Base-by-base conservation (phyloP, 23 tunicate species). In the Halocynthia roretzi region DNA sequence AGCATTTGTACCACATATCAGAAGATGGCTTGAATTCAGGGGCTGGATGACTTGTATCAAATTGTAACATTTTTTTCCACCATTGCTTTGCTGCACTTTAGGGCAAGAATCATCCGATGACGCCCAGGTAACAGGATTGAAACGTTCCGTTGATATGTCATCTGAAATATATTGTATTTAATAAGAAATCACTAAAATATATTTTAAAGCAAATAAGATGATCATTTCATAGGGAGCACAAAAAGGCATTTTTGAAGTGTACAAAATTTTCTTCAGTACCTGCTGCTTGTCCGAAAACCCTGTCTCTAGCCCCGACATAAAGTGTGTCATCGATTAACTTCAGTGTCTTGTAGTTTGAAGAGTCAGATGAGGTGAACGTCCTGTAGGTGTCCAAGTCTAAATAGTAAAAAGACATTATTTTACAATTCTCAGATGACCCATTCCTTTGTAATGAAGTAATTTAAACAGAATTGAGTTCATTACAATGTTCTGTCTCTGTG, bases 1-100 rank as follows among this genome's bases (percentile, higher is more conserved):
- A 54, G 78, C 55, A 74, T 74, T 56, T 7, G 62, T 74, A 6
- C 78, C 78, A 48, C 78, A 74, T 8, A 74, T 74, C 21, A 74
- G 62, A 7, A 74, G 64, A 54, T 74, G 78, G 56, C 64, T 74
- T 54, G 55, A 22, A 48, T 74, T 74, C 10, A 74, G 12, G 9
- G 55, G 78, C 31, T 54, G 64, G 14, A 74, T 50, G 22, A 74
- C 56, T 74, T 74, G 78, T 10, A 74, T 54, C 56, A 52, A 50
- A 48, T 74, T 74, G 64, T 74, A 54, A 56, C 78, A 74, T 52
- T 74, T 74, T 31, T 54, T 54, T 6, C 78, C 78, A 15, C 2
- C 18, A 14, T 10, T 21, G 31, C 78, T 74, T 6, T 52, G 78
- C 63, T 62, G 62, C 14, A 74, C 10, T 54, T 44, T 4, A 7